These are phyloP conservation scores for Sylvietta virens DNA, from an alignment of 2,113 vertebrate species.

Conservation along the genomic window DNA sequence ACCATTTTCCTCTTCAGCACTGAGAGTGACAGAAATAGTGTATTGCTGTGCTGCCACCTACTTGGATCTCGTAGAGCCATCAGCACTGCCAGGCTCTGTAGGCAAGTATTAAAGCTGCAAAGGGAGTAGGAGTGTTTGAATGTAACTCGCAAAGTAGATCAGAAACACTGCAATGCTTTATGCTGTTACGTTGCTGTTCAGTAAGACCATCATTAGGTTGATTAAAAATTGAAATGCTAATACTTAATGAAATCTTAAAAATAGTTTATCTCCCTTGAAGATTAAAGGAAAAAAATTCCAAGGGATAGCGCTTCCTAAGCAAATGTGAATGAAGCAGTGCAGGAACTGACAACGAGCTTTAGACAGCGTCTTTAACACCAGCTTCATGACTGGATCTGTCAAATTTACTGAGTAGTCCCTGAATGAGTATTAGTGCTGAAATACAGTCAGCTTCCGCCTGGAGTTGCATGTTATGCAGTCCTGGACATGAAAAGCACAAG, in stretches of 20 bases:
- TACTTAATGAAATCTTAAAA: conserved; percentile 2
- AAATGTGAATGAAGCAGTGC: neutral
- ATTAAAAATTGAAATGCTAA: conserved; percentile 21
- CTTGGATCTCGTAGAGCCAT: conserved; percentile 36
- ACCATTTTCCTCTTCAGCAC: conserved; percentile 24
- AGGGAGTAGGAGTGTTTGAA: conserved; percentile 43
- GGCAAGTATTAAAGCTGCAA: conserved; percentile 40
- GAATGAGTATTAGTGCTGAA: neutral
- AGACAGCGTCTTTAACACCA: neutral
- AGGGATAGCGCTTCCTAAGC: neutral
- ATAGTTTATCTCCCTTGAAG: neutral
- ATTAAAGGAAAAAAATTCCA: neutral
- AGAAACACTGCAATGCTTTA: neutral
- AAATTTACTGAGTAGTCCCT: neutral
- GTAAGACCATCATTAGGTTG: neutral
- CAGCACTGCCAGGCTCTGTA: conserved; percentile 43
- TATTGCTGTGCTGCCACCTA: conserved; percentile 60
- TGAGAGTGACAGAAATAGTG: conserved; percentile 47
- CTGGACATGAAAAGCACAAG: neutral
- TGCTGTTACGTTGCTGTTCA: neutral
- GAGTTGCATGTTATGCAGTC: neutral
- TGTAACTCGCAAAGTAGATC: conserved; percentile 10
- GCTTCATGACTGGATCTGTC: neutral
- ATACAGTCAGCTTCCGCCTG: neutral
- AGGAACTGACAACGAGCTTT: neutral